A percentile compares a stretch with the other conserved stretches of the same genome.
These are phyloP conservation scores for Vanessa cardui DNA, from an alignment of 2,888 invertebrate genomes.

Conservation along the genomic window DNA sequence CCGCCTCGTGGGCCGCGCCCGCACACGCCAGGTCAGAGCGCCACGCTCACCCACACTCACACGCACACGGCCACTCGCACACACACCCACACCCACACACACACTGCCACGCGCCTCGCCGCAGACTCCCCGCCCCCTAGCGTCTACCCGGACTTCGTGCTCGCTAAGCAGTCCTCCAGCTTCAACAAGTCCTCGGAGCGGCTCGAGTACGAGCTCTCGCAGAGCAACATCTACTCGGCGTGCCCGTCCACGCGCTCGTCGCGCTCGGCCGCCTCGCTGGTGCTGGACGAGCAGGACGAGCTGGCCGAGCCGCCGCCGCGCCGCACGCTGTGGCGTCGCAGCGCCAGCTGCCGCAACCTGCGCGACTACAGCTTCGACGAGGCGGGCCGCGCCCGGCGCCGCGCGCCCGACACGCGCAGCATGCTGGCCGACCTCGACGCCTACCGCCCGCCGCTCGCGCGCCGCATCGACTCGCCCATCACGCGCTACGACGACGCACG, in stretches of 20 bases:
- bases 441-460: slow-evolving; percentile 53
- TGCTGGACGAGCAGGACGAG: slow-evolving; percentile 52
- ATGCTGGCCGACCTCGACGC: slow-evolving; percentile 65
- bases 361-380: slow-evolving; percentile 90
- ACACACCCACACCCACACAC: slow-evolving; percentile 57
- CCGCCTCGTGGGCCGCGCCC: slow-evolving; percentile 65
- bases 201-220: slow-evolving; percentile 83
- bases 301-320: slow-evolving; percentile 46
- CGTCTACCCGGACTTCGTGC: slow-evolving; percentile 72
- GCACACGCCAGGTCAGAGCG: slow-evolving; percentile 73
- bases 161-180: slow-evolving; percentile 73
- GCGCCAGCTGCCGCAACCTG: slow-evolving; percentile 91
- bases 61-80: slow-evolving; percentile 47
- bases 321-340: slow-evolving; percentile 87
- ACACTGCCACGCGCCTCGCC: slow-evolving; percentile 65
- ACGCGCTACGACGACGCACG: slow-evolving; percentile 86
- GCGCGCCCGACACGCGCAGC: slow-evolving; percentile 65
- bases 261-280: slow-evolving; percentile 66
- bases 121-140: slow-evolving; percentile 72
- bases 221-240: slow-evolving; percentile 82
- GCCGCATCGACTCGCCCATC: slow-evolving; percentile 86
- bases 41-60: slow-evolving; percentile 46
- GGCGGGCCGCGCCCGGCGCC: slow-evolving; percentile 85
- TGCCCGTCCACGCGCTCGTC: slow-evolving; percentile 71
- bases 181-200: slow-evolving; percentile 75